A percentile compares a stretch with the other conserved stretches of the same genome.
Evolutionary conservation across 2,888 invertebrate genomes (phyloP).

Genomic region (Dicycla oo): DNA sequence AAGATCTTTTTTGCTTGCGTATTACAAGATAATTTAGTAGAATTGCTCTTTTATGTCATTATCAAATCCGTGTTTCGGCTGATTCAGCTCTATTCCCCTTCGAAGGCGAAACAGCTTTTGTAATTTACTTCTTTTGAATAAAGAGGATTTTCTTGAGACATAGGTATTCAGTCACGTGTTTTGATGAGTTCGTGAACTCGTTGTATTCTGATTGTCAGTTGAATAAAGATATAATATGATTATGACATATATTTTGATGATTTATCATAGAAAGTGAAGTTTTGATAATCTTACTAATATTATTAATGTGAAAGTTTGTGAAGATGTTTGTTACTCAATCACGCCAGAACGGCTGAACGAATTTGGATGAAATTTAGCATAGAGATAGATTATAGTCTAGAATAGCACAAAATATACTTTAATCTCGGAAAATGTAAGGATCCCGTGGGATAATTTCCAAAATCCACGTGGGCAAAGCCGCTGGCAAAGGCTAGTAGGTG

Average conservation of each 20-base stretch:
- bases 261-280: not conserved
- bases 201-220: conserved; percentile 24
- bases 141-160: conserved; percentile 45
- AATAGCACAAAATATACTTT: too few relatives aligned
- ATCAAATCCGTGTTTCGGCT: conserved; percentile 64
- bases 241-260: not conserved
- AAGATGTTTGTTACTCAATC: too few relatives aligned
- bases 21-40: conserved; percentile 62
- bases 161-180: conserved; percentile 23
- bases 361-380: too few relatives aligned
- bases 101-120: conserved; percentile 58
- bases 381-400: too few relatives aligned
- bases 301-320: too few relatives aligned
- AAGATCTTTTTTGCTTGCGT: conserved; percentile 59
- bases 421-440: too few relatives aligned
- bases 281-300: too few relatives aligned
- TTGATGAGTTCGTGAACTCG: conserved; percentile 26
- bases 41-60: conserved; percentile 69
- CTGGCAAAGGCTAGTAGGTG: too few relatives aligned
- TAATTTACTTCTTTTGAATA: conserved; percentile 60
- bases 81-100: conserved; percentile 61
- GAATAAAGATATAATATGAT: conserved; percentile 7
- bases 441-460: too few relatives aligned
- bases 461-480: too few relatives aligned
- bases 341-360: too few relatives aligned